Evolutionary conservation across 1,140 invertebrate genomes (phyloP).

Genomic region (Bombus cullumanus): DNA sequence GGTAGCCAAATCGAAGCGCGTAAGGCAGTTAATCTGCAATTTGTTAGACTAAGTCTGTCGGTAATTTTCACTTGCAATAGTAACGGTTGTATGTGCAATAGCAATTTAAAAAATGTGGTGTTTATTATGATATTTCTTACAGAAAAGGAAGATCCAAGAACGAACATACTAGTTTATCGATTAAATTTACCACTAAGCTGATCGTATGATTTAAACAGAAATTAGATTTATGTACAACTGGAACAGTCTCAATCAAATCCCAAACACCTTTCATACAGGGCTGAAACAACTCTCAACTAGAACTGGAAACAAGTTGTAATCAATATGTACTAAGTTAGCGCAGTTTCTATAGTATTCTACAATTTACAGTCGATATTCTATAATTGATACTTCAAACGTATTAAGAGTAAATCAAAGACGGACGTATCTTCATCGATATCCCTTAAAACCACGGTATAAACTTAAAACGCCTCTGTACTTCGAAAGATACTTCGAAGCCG

Average conservation of each 20-base stretch:
- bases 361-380: conserved; percentile 2
- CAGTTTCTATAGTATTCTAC: background rate
- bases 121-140: background rate
- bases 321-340: background rate
- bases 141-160: background rate
- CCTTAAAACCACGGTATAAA: background rate
- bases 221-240: background rate
- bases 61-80: too few relatives aligned
- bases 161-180: background rate
- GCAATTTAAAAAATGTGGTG: background rate
- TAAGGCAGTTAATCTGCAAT: too few relatives aligned
- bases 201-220: background rate
- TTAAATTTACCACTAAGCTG: background rate
- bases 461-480: background rate
- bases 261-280: background rate
- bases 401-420: background rate
- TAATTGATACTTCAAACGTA: background rate
- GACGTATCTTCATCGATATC: too few relatives aligned
- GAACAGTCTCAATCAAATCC: too few relatives aligned
- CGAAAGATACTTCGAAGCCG: background rate
- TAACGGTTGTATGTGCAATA: too few relatives aligned
- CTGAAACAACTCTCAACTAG: background rate
- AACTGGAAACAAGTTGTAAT: conserved; percentile 5
- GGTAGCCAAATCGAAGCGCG: too few relatives aligned
- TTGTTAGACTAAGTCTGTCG: too few relatives aligned